A percentile compares a stretch with the other conserved stretches of the same genome.
phyloP scores from a whole-genome alignment of 2,888 invertebrate genomes.

The Nebria salina region DNA sequence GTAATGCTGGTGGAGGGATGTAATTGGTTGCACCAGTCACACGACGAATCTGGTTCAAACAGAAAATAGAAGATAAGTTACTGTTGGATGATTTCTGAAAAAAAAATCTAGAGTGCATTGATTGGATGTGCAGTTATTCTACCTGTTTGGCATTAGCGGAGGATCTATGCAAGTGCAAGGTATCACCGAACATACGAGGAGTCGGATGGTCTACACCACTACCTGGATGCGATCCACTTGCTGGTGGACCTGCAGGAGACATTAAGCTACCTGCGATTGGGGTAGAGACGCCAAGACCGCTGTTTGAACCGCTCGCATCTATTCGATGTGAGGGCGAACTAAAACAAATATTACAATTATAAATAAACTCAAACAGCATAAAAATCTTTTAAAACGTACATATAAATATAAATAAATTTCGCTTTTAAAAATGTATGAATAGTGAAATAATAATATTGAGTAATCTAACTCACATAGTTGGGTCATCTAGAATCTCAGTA shows the following conservation, averaged over 20 bases:
- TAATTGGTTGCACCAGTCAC: slow-evolving; percentile 68
- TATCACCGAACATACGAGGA: slow-evolving; percentile 79
- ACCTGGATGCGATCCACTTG: slow-evolving; percentile 54
- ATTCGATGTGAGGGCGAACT: slow-evolving; percentile 50
- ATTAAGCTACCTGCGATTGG: slow-evolving; percentile 61
- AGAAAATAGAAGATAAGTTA: not conserved
- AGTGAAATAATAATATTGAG: not conserved
- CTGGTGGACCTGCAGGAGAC: slow-evolving; percentile 58
- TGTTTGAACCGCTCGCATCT: slow-evolving; percentile 57
- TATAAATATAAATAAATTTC: too few relatives aligned
- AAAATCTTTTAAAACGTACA: too few relatives aligned
- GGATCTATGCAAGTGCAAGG: slow-evolving; percentile 66
- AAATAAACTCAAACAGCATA: too few relatives aligned
- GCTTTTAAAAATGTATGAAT: not conserved
- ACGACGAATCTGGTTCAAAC: slow-evolving; percentile 63
- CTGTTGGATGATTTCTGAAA: not conserved
- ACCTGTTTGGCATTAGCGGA: slow-evolving; percentile 65
- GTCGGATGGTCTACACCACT: slow-evolving; percentile 66
- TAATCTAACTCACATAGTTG: slow-evolving; percentile 66
- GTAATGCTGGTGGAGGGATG: slow-evolving; percentile 77
- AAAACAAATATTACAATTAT: slow-evolving; percentile 13
- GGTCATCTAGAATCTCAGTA: slow-evolving; percentile 81
- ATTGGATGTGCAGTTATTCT: slow-evolving; percentile 49
- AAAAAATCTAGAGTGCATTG: slow-evolving; percentile 8
- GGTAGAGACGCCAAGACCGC: slow-evolving; percentile 56